Percentiles rank a stretch among this genome's conserved stretches.
Evolutionary conservation across 2,797 vertebrate species (phyloP).

Genomic region (Bovichtus variegatus): DNA sequence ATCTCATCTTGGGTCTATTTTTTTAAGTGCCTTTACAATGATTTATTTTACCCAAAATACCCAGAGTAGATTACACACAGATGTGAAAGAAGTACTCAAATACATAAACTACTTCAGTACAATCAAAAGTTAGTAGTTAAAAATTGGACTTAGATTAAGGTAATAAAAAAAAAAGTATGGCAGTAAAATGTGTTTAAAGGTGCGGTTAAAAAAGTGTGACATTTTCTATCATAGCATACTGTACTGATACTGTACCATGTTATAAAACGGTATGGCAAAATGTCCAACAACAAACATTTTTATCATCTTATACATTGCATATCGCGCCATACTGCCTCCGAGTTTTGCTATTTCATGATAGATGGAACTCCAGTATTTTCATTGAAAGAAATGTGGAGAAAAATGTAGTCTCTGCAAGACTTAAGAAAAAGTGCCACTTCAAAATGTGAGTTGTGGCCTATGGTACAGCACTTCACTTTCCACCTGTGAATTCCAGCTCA

Average conservation of each 20-base stretch:
- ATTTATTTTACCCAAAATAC: not conserved
- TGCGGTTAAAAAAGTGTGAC: not conserved
- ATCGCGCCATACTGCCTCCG: no score
- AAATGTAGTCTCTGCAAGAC: not conserved
- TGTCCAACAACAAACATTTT: no score
- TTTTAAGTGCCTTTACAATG: not conserved
- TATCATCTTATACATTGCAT: no score
- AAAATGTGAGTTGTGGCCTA: not conserved
- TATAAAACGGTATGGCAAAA: no score
- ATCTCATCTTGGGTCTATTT: slow-evolving; percentile 9
- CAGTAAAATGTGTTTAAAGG: accelerated
- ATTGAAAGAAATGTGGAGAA: not conserved
- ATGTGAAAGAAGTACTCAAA: not conserved
- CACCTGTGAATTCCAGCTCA: slow-evolving; percentile 39
- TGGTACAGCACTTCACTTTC: not conserved
- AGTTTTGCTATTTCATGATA: not conserved
- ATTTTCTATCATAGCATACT: not conserved
- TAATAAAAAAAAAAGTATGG: not conserved
- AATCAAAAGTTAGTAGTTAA: not conserved
- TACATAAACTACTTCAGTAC: not conserved
- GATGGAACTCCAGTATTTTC: not conserved
- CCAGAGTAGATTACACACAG: not conserved
- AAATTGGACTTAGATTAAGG: not conserved
- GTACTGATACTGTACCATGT: not conserved
- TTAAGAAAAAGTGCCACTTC: not conserved